phyloP scores from a whole-genome alignment of 2,797 vertebrate genomes.

The Melopsittacus undulatus region DNA sequence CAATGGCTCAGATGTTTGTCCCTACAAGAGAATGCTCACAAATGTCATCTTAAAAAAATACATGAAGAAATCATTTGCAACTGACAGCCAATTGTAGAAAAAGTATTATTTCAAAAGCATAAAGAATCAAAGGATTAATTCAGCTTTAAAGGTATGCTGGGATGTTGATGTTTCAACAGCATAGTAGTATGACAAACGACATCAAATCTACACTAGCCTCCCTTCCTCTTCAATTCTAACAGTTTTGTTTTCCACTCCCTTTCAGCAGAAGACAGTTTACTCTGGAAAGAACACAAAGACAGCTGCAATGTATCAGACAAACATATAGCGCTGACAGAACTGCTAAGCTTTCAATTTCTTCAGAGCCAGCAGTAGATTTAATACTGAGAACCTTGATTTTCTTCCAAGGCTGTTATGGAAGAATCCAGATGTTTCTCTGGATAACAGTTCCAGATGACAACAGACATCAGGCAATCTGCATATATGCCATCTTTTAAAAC shows the following conservation, averaged over 20 bases:
- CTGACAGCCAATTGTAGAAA: not conserved
- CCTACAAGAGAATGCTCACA: not conserved
- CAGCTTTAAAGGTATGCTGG: not conserved
- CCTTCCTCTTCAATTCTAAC: not conserved
- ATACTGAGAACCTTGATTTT: not conserved
- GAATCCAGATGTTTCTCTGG: constrained; percentile 7
- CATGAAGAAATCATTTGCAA: not conserved
- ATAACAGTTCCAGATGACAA: not conserved
- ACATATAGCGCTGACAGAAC: not conserved
- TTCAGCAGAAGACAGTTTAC: not conserved
- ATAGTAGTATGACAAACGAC: not conserved
- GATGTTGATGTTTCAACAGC: not conserved
- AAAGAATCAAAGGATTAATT: not conserved
- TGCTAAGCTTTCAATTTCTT: not conserved
- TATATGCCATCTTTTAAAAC: not conserved
- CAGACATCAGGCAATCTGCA: not conserved
- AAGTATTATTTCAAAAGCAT: not conserved
- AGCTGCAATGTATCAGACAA: not conserved
- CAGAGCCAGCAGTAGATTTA: not conserved
- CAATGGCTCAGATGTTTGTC: not conserved
- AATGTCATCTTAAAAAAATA: not conserved
- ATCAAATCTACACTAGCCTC: not conserved
- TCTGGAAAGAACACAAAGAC: not conserved
- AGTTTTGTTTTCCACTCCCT: not conserved
- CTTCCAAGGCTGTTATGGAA: not conserved